Base-by-base conservation (phyloP, 2,888 invertebrate species). In the Aricia artaxerxes region DNA sequence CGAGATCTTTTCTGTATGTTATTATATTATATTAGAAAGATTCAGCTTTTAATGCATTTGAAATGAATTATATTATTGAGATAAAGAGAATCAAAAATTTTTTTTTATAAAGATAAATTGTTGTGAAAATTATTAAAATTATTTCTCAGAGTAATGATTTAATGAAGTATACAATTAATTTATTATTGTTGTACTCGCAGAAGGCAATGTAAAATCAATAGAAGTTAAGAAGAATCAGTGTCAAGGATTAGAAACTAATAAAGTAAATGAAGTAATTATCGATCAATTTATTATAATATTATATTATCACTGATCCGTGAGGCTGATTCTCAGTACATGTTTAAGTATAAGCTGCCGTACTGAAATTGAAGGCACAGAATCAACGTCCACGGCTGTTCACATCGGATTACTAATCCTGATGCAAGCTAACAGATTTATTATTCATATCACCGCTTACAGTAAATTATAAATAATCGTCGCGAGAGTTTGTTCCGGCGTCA, bases 361-460 rank as follows among this genome's bases (percentile, higher is more conserved):
- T 78, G 78, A 81, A 80, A 79, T 72, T 82, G 75, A 81, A 79
- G 81, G 80, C 64, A 40, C 6, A 31, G 24, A 35, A 6, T 13
- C 31, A 64, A 35, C 16, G 16, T 73, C 31, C 6, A 38, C 11
- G n/a, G 5, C n/a, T 6, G 13, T 40, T 40, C 5, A n/a, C 13
- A 24, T 72, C 6, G 38, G 4, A 72, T 72, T 64, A 7, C 9
- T 31, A 11, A 64, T 11, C 9, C 64, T 9, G 31, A 31, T 11
- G 4, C 64, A 31, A 57, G 64, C 31, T 64, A 9, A 31, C 6
- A 31, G 24, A 24, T 61, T 24, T 24, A 31, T 24, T 24, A 11
- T 24, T 6, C n/a, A 60, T 64, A 9, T 64, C 4, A 11, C 24
- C 31, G 9, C 1, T 64, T 64, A 24, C 7, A 64, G 11, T 64